Conservation (phyloP, 2,888 invertebrate genomes). For the Alsophila aescularia region DNA sequence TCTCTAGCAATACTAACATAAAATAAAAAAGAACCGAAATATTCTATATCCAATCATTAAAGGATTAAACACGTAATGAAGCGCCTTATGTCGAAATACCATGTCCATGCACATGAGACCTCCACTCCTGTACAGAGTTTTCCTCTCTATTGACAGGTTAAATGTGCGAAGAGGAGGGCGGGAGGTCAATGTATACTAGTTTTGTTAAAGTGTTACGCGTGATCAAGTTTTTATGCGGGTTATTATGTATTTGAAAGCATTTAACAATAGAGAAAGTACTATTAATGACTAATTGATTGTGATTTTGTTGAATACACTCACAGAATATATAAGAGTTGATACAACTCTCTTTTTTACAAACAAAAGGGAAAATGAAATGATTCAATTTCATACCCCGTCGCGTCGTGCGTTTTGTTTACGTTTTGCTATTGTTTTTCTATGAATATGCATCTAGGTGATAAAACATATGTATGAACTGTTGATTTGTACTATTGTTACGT, state of each 20-base stretch:
- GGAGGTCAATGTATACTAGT: constrained; percentile 23
- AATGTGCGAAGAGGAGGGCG: constrained; percentile 19
- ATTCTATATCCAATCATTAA: too few species aligned
- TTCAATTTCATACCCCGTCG: too few species aligned
- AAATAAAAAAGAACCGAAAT: too few species aligned
- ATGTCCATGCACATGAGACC: constrained; percentile 45
- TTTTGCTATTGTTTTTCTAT: too few species aligned
- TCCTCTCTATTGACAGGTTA: constrained; percentile 29
- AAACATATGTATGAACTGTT: too few species aligned
- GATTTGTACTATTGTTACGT: too few species aligned
- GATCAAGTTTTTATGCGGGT: constrained; percentile 34
- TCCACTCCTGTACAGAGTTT: constrained; percentile 34
- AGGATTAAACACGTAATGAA: constrained; percentile 39
- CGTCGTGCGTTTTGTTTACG: too few species aligned
- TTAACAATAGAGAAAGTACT: constrained; percentile 41
- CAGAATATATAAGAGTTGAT: too few species aligned
- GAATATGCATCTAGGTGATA: too few species aligned
- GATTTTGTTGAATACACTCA: background rate
- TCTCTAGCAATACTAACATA: too few species aligned
- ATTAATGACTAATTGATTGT: constrained; percentile 16
- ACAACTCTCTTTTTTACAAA: too few species aligned
- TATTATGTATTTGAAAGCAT: constrained; percentile 28
- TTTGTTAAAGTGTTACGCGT: constrained; percentile 18
- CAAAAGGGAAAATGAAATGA: too few species aligned
- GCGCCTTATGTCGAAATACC: constrained; percentile 41